Evolutionary conservation across 2,797 vertebrate species (phyloP), one percentile per base, ranked within the genome.

Genomic region (Brachyalestes nurse): DNA sequence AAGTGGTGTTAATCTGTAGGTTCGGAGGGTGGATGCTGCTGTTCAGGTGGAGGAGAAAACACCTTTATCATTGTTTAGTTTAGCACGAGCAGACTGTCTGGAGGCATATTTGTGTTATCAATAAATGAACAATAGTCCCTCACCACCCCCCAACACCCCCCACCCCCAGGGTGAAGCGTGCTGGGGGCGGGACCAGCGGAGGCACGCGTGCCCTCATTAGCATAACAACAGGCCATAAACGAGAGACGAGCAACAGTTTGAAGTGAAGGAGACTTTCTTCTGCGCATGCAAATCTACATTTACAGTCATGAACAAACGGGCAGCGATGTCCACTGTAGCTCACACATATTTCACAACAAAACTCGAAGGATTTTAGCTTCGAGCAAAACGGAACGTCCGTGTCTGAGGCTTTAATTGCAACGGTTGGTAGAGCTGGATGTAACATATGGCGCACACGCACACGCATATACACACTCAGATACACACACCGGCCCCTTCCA

Each of bases 161-260:
- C 38, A 51, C 76, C 65, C 49, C 38, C n/a, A 65, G 62, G 77
- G 23, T 51, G 88, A 87, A 90, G 92, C 84, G 87, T 92, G 93
- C 87, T 90, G 83, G 78, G 76, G 77, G 83, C 81, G 82, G 83
- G 80, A 75, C 67, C 86, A 88, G 90, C 90, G 71, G 89, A 93
- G 92, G 90, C 93, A 94, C 92, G 93, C 89, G 93, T 84, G 85
- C 79, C 25, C 78, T 91, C 75, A 91, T 94, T 94, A 90, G 2
- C 86, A 92, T 93, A 45, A 93, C 86, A 93, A 93, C 83, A 75
- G 80, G 76, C 76, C 83, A 77, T 65, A 78, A 81, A 80, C 77
- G 78, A 84, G 80, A 85, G 86, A 87, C 74, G 79, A 86, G 87
- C 88, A 90, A 90, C 91, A 92, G 91, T 90, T 89, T 89, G 87